phyloP scores from a whole-genome alignment of 2,113 vertebrate species.

The Actenoides hombroni region DNA sequence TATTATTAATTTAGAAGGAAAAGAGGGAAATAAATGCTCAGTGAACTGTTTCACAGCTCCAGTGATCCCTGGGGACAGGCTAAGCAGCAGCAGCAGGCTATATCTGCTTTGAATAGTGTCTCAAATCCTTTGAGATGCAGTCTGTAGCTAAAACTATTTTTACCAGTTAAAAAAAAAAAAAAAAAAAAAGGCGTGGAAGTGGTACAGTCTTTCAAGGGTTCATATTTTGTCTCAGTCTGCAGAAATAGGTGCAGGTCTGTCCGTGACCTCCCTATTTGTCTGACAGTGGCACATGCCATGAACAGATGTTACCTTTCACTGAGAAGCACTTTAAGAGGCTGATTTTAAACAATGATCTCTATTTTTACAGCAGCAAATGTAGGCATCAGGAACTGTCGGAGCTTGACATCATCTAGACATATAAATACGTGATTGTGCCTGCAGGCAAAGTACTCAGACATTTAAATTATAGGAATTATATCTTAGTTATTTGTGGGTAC shows the following conservation, averaged over 20 bases:
- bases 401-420: neutral
- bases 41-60: neutral
- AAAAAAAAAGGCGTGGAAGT: neutral
- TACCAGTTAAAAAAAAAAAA: neutral
- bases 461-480: conserved; percentile 12
- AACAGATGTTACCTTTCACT: conserved; percentile 9
- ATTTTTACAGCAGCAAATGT: neutral
- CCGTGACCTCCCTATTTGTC: neutral
- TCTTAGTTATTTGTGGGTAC: neutral
- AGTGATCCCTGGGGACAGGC: neutral
- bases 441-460: conserved; percentile 18
- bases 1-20: neutral
- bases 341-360: neutral
- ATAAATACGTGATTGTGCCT: neutral
- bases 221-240: neutral
- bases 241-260: neutral
- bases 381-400: neutral
- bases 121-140: neutral
- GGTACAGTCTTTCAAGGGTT: neutral
- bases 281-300: neutral
- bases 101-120: neutral
- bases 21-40: neutral
- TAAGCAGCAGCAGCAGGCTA: neutral
- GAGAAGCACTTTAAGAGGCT: neutral
- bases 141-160: neutral